phyloP scores from a whole-genome alignment of 2,113 vertebrate genomes.

The Neotoma lepida region DNA sequence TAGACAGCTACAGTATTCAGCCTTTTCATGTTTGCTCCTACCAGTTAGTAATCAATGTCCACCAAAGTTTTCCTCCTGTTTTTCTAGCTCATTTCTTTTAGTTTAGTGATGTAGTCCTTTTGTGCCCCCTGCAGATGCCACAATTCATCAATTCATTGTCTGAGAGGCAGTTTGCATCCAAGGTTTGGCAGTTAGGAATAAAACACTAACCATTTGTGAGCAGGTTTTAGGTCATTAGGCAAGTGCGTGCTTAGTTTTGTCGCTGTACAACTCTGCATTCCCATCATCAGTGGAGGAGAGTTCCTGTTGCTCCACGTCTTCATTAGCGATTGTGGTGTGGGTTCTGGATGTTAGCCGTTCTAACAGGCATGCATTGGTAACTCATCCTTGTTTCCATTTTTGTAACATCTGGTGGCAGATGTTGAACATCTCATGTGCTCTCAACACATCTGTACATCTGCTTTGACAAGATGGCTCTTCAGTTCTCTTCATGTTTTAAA shows the following conservation, averaged over 20 bases:
- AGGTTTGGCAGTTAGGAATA: neutral
- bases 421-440: neutral
- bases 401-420: neutral
- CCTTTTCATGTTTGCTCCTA: neutral
- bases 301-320: neutral
- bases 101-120: neutral
- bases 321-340: neutral
- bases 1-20: neutral
- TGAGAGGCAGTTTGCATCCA: neutral
- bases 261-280: neutral
- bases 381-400: neutral
- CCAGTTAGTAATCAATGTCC: neutral
- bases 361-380: neutral
- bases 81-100: neutral
- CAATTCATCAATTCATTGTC: neutral
- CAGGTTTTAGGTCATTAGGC: neutral
- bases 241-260: neutral
- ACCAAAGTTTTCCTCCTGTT: neutral
- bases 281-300: too few species aligned
- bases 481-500: neutral
- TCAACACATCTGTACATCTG: neutral
- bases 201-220: neutral
- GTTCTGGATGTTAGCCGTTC: neutral
- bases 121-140: neutral
- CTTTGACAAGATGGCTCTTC: neutral